Base-by-base conservation (phyloP, 2,888 invertebrate species). In the Tipula helvola region DNA sequence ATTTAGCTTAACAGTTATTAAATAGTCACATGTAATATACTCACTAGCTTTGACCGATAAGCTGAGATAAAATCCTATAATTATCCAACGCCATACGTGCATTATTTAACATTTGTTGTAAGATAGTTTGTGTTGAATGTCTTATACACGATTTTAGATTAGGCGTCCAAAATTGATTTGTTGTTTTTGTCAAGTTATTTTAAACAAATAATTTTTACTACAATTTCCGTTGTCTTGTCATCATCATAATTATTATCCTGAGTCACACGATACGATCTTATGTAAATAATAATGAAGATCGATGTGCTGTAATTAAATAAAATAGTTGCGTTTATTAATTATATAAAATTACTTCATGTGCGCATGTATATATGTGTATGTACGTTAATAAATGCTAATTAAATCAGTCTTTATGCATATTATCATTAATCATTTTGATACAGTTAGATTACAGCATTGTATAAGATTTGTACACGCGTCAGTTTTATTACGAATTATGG, bases 21-120 rank as follows among this genome's bases (percentile, higher is more conserved):
- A n/a, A n/a, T n/a, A 4, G 16, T 28, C 16, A 39, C 71, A 36
- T 39, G 39, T 39, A n/a, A 39, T 2, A 39, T 39, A 85, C 85
- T 42, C 18, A 85, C 85, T 85, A 85, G 85, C 85, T 85, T 85
- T 42, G 39, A 41, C 42, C 12, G 85, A 42, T n/a, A 41, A 39
- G 18, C 18, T 18, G 4, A 85, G 10, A 42, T 18, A 18, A 85
- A 85, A 42, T 42, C 85, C 85, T 42, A 85, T 42, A 44, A 44
- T 85, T 41, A 42, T 42, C 41, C 39, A 39, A 85, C 85, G 87
- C 87, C 87, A 87, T 87, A 71, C 28, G 83, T 83, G 87, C 87
- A 87, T 87, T 83, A 87, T 87, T 42, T 85, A 87, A 85, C 87
- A 87, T 87, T 47, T 85, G 86, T 39, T 84, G 71, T 71, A 71